Percentiles rank a stretch among this genome's conserved stretches.
Conservation (phyloP, 2,113 vertebrate genomes). For the Ammodytes marinus region DNA sequence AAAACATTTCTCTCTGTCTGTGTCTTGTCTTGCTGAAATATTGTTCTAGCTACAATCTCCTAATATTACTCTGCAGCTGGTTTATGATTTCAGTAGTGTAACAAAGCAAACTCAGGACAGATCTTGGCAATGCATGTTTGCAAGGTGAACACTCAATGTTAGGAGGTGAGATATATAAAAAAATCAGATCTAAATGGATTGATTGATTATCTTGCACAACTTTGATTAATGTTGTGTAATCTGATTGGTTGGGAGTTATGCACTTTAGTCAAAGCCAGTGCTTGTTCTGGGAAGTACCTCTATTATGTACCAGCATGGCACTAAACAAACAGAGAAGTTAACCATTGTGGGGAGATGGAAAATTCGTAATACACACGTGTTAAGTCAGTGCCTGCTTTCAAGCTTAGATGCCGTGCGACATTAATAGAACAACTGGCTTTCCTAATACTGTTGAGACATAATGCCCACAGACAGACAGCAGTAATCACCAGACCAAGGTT, state of each 20-base stretch:
- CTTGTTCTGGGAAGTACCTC: background rate
- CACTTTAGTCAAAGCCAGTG: slow-evolving; percentile 13
- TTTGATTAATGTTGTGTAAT: slow-evolving; percentile 45
- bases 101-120: background rate
- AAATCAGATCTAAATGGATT: slow-evolving; percentile 42
- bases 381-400: background rate
- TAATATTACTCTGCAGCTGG: background rate
- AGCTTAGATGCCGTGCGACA: slow-evolving; percentile 3
- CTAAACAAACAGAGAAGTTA: slow-evolving; percentile 11
- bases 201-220: slow-evolving; percentile 37
- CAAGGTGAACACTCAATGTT: slow-evolving; percentile 8
- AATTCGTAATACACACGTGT: background rate
- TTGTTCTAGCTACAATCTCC: background rate
- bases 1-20: background rate
- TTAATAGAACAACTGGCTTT: slow-evolving; percentile 27
- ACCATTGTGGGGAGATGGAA: background rate
- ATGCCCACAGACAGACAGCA: slow-evolving; percentile 28
- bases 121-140: background rate
- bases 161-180: slow-evolving; percentile 29
- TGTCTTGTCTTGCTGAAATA: background rate
- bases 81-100: background rate
- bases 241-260: slow-evolving; percentile 8
- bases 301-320: background rate
- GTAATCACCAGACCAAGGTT: slow-evolving; percentile 36
- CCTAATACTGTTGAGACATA: slow-evolving; percentile 6